Evolutionary conservation across 2,113 vertebrate genomes (phyloP), one percentile per base, ranked within the genome.

Genomic region (Xerus inauris): DNA sequence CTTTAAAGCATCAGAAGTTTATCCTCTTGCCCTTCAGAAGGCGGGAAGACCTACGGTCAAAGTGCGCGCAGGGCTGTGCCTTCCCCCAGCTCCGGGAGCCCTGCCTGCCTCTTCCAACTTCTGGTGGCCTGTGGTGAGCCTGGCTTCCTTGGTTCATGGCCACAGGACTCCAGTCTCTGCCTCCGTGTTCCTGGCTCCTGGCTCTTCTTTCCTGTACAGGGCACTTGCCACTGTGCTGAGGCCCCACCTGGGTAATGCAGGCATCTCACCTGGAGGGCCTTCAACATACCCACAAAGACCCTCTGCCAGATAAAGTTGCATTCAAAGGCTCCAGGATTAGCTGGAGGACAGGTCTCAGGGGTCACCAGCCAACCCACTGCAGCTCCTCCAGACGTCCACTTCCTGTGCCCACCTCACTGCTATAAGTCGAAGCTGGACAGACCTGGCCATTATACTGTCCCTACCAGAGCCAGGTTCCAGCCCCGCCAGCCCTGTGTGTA

Each of bases 391-490:
- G 65, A 4, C 3, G 35, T 38, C 35, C 10, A 35, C 26, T 8
- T 38, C 57, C 81, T 28, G 5, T 1, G 4, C 10, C 71, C 17
- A 1, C 2, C 40, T 20, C 20, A 5, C 2, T 38, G 49, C 69
- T 14, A 0, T 3, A 1, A 32, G 3, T 35, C 16, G 42, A 28
- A 1, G 22, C 59, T 5, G 2, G 11, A 2, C 54, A 40, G 77
- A 35, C 13, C 28, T n/a, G 0, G 0, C 11, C 2, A 3, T 24
- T 16, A 3, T 6, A 8, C 64, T 35, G 19, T 54, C 0, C n/a
- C 2, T 4, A 1, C 38, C 22, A 2, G 51, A 28, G 45, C 17
- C 32, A 0, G 6, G 19, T 38, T 65, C 64, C 12, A 35, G 11
- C 51, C 30, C 28, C 10, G 22, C 8, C 24, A 8, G 0, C 49